Percentiles rank a stretch among this genome's conserved stretches.
These are phyloP conservation scores for Drosophila arawakana DNA, from an alignment of 1,140 invertebrate genomes.

Conservation along the genomic window DNA sequence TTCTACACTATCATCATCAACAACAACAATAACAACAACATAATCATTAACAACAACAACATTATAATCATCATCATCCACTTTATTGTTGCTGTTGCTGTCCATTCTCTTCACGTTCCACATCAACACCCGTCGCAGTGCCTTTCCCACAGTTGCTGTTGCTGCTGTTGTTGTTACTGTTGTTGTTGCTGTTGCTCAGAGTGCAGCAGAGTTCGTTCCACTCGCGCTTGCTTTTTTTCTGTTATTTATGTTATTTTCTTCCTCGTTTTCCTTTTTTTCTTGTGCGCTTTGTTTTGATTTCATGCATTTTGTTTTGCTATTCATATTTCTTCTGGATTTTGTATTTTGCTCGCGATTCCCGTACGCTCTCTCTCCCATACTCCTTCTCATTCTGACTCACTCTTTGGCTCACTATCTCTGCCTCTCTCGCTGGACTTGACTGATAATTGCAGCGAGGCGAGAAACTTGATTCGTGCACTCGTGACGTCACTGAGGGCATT, in stretches of 20 bases:
- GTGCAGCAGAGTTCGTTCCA: slow-evolving; percentile 82
- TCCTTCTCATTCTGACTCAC: slow-evolving; percentile 10
- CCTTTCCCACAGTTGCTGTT: slow-evolving; percentile 67
- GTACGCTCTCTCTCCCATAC: slow-evolving; percentile 12
- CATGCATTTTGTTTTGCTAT: slow-evolving; percentile 79
- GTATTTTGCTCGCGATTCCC: slow-evolving; percentile 78
- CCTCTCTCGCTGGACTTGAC: slow-evolving; percentile 16
- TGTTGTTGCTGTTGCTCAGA: slow-evolving; percentile 41
- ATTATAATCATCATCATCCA: slow-evolving; percentile 2
- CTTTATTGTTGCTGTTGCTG: slow-evolving; percentile 37
- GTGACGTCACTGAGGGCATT: slow-evolving; percentile 78
- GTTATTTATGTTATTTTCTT: slow-evolving; percentile 43
- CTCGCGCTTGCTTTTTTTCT: slow-evolving; percentile 38
- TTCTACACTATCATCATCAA: slow-evolving; percentile 10
- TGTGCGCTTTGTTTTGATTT: slow-evolving; percentile 73
- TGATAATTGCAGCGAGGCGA: slow-evolving; percentile 43
- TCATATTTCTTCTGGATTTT: slow-evolving; percentile 80
- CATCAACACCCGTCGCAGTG: slow-evolving; percentile 72
- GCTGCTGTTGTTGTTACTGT: slow-evolving; percentile 23
- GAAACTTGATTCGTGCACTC: slow-evolving; percentile 48
- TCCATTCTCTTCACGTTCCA: slow-evolving; percentile 70
- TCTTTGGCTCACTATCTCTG: slow-evolving; percentile 19
- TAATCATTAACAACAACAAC: background rate
- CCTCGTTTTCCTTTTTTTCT: slow-evolving; percentile 26
- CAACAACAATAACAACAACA: background rate